Conservation (phyloP, 2,888 invertebrate species). For the Xestia ashworthii region DNA sequence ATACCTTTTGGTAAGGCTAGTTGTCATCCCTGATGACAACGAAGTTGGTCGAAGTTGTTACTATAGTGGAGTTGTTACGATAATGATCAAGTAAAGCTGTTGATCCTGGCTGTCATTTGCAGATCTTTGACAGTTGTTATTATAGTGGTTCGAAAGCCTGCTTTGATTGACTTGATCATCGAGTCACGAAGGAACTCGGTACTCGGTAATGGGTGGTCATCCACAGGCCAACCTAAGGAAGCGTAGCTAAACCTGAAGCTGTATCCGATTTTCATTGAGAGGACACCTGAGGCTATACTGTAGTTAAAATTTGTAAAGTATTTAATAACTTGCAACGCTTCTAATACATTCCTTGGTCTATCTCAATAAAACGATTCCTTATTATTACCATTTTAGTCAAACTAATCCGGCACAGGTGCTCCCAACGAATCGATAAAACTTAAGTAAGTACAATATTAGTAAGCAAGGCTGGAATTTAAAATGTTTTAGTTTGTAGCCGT, state of each 20-base stretch:
- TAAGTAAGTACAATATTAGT: constrained; percentile 1
- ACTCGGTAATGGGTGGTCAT: background rate
- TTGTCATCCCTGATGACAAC: too few species aligned
- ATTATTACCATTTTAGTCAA: background rate
- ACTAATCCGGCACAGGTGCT: constrained; percentile 34
- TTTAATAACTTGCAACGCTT: background rate
- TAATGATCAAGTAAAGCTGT: too few species aligned
- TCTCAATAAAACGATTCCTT: background rate
- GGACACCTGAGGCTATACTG: background rate
- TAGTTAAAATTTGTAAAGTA: background rate
- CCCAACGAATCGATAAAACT: background rate
- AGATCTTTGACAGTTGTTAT: too few species aligned
- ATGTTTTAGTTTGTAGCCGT: background rate
- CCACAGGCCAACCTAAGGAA: background rate
- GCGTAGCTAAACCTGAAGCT: too few species aligned
- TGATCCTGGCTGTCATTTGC: too few species aligned
- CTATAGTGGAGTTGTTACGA: too few species aligned
- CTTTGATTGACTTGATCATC: too few species aligned
- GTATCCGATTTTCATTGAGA: background rate
- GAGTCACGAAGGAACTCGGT: background rate
- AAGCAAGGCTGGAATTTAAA: constrained; percentile 2
- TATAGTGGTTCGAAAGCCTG: too few species aligned
- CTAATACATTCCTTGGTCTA: constrained; percentile 13
- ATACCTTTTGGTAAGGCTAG: background rate
- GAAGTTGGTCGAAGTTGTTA: too few species aligned